Evolutionary conservation across 2,888 invertebrate species (phyloP), one percentile per base, ranked within the genome.

Genomic region (Trichopoda pennipes): DNA sequence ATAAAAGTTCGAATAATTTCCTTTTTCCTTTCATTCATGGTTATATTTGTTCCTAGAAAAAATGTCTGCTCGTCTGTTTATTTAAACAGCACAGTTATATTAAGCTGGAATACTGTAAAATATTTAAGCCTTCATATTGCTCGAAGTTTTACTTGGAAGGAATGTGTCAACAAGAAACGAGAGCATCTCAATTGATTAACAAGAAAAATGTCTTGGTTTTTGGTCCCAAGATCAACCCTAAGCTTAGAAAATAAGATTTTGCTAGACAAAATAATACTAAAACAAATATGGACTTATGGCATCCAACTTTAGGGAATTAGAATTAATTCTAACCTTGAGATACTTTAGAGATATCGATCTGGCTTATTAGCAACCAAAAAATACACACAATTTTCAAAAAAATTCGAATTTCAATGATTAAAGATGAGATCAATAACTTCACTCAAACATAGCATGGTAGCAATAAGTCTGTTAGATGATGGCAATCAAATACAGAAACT

Each of bases 21-120:
- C n/a, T n/a, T n/a, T n/a, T n/a, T n/a, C n/a, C n/a, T n/a, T n/a
- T n/a, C n/a, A n/a, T n/a, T n/a, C n/a, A n/a, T n/a, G n/a, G 35
- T 35, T 35, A 35, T 10, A 47, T 10, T 47, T 47, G 14, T 16
- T 7, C 47, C 14, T 10, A 47, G 47, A 47, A 47, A 47, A 47
- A 47, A 47, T 16, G 7, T 10, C 14, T 47, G 47, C 47, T 47
- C 47, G 47, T 16, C 47, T 47, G 47, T 47, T 47, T 47, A 47
- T 47, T 47, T 47, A 47, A 47, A 47, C 14, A 16, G 47, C n/a
- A 47, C 47, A 16, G 47, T 16, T 47, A 47, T n/a, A 47, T 16
- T n/a, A n/a, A 16, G 47, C 47, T 47, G 47, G 3, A 47, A 47
- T n/a, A 47, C 47, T 47, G 47, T 47, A 47, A 47, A 47, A 47